phyloP scores from a whole-genome alignment of 2,113 vertebrate genomes.

The Halichoerus grypus region DNA sequence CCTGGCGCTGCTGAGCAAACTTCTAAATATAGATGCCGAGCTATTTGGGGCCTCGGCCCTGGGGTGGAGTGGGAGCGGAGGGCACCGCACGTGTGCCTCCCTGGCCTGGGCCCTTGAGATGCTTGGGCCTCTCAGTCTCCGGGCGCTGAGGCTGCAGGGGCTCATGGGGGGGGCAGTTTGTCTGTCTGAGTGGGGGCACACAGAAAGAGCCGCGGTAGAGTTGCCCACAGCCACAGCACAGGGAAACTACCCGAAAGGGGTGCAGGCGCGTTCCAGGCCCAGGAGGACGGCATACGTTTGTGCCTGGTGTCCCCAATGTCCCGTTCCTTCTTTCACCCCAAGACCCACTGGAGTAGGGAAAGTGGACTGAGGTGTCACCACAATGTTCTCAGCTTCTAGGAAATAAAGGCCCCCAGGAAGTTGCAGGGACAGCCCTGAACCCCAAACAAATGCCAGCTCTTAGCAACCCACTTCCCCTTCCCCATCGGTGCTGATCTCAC shows the following conservation, averaged over 20 bases:
- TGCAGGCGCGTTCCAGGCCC: accelerated
- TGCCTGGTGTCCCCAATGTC: neutral
- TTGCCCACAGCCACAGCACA: neutral
- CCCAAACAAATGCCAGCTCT: constrained; percentile 56
- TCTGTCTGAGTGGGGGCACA: neutral
- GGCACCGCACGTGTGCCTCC: neutral
- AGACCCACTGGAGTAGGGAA: neutral
- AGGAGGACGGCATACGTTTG: accelerated
- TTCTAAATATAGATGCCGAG: constrained; percentile 70
- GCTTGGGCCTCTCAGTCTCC: neutral
- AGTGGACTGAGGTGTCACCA: neutral
- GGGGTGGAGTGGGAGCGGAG: neutral
- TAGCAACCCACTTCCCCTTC: constrained; percentile 77
- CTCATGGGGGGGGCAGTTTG: too few relatives aligned
- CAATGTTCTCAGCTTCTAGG: constrained; percentile 67
- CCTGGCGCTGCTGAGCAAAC: neutral
- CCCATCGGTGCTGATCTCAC: neutral
- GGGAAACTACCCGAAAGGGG: neutral
- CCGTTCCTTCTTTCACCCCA: neutral
- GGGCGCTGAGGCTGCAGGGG: too few relatives aligned
- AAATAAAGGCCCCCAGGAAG: constrained; percentile 64
- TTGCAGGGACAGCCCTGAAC: neutral
- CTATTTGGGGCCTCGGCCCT: neutral
- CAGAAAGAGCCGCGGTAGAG: neutral
- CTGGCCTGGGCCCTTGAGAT: neutral